Conservation (phyloP, 2,888 invertebrate species). For the Cephus pulcher region DNA sequence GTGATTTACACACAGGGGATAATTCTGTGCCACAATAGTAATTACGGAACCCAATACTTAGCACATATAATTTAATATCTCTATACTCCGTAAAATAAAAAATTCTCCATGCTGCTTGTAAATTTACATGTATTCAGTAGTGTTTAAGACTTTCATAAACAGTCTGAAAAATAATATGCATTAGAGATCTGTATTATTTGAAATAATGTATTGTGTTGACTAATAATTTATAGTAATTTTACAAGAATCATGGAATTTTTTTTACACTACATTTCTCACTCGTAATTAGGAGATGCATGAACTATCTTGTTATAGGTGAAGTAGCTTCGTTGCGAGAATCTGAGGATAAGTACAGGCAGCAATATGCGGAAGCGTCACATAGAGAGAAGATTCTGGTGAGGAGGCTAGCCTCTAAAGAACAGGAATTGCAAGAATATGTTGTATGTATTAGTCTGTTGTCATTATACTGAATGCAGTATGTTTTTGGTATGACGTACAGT, state of each 20-base stretch:
- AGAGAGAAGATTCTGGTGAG: conserved; percentile 93
- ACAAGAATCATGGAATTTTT: not conserved
- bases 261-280: not conserved
- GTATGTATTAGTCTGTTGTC: conserved; percentile 71
- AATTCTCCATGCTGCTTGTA: conserved; percentile 16
- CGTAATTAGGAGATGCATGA: conserved; percentile 33
- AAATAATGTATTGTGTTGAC: not conserved
- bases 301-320: conserved; percentile 72
- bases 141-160: not conserved
- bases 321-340: conserved; percentile 79
- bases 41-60: conserved; percentile 14
- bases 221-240: not conserved
- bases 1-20: conserved; percentile 16
- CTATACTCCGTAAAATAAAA: conserved; percentile 10
- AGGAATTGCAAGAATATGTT: conserved; percentile 95
- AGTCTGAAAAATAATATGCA: not conserved
- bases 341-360: conserved; percentile 83
- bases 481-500: not conserved
- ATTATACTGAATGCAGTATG: not conserved
- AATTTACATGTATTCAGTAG: conserved; percentile 7
- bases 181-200: not conserved
- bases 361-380: conserved; percentile 87
- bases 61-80: conserved; percentile 19
- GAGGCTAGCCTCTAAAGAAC: conserved; percentile 93
- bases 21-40: conserved; percentile 17